Base-by-base conservation (phyloP, 2,113 vertebrate genomes). In the Petrocephalus microphthalmus region DNA sequence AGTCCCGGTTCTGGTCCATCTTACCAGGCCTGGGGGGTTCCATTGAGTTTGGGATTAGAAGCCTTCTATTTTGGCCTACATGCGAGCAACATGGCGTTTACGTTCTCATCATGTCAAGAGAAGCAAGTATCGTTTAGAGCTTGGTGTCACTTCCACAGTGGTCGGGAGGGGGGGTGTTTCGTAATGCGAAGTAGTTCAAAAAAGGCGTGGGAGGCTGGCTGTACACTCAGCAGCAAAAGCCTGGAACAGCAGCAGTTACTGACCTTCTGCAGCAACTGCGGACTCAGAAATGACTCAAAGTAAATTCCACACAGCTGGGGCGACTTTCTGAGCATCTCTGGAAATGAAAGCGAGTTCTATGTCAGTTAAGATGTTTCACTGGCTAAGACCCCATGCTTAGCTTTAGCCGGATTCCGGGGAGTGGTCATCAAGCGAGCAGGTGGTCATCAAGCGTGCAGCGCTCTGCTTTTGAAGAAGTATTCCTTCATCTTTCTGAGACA, bases 281-380 rank as follows among this genome's bases (percentile, higher is more conserved):
- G 90, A 88, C 85, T 92, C 91, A 90, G 89, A 90, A 92, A 93
- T 95, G 94, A 94, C 92, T 95, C 93, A 93, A 89, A 91, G 87
- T 60, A 91, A 91, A 94, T 94, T 95, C 93, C 93, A 94, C 91
- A 92, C 91, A 92, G 91, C 91, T 92, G 88, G 91, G 88, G 87
- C 33, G 29, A 5, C 71, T 88, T 90, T 54, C 51, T 90, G 89
- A 71, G 92, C 89, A 90, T 74, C 90, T 89, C 88, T 87, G 86
- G 37, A 78, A 78, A 78, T 78, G 25, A 74, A 19, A 42, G 15
- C 0, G 13, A 42, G 19, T 74, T 29, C 67, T 17, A 33, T 7
- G 3, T 37, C 13, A 17, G 67, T 8, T 33, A 37, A 71, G 1
- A 74, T 0, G 0, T 17, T 74, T 42, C 71, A 37, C 33, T 33